Evolutionary conservation across 2,113 vertebrate species (phyloP).

Genomic region (Perca schrenkii): DNA sequence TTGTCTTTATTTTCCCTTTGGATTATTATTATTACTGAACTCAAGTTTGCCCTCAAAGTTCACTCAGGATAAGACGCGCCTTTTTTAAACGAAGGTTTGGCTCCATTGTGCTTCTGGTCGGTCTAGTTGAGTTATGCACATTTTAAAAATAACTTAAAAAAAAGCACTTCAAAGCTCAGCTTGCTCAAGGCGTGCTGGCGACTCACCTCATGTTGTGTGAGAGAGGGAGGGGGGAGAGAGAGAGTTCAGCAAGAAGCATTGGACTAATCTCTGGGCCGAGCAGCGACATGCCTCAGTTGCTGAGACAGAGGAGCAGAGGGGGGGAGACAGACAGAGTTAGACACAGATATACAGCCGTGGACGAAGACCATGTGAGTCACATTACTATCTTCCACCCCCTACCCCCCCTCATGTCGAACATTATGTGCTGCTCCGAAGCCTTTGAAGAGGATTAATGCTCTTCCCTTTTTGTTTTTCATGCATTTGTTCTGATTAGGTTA

Average conservation of each 20-base stretch:
- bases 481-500: conserved; percentile 34
- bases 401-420: conserved; percentile 19
- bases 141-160: neutral
- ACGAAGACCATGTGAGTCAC: conserved; percentile 30
- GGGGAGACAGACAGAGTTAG: neutral
- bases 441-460: conserved; percentile 48
- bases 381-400: too few relatives aligned
- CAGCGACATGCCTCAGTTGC: conserved; percentile 26
- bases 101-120: neutral
- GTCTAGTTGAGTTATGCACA: neutral
- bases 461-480: conserved; percentile 10
- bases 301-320: conserved; percentile 11
- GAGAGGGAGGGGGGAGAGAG: too few relatives aligned
- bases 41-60: neutral
- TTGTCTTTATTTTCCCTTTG: neutral
- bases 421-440: conserved; percentile 13
- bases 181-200: conserved; percentile 43
- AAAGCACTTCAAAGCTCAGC: conserved; percentile 7
- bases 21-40: neutral
- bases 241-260: conserved; percentile 54
- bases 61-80: neutral
- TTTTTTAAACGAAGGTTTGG: neutral
- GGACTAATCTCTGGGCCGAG: conserved; percentile 25
- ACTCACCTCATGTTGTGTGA: conserved; percentile 30
- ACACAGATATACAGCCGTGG: neutral